Evolutionary conservation across 2,113 vertebrate species (phyloP).

Genomic region (Eudyptes chrysolophus): DNA sequence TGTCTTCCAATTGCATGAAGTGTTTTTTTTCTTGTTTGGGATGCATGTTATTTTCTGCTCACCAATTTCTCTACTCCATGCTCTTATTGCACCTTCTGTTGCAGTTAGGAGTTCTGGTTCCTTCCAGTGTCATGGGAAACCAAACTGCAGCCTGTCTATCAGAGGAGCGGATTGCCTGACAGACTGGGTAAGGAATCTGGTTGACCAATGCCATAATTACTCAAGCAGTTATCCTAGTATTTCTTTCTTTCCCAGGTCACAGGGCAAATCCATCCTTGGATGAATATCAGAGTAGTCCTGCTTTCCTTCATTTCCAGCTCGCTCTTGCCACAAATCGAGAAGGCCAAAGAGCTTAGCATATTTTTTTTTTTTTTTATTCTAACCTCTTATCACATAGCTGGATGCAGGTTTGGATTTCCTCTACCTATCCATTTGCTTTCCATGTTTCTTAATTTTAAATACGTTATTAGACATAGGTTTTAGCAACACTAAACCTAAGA

Average conservation of each 20-base stretch:
- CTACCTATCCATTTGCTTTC: neutral
- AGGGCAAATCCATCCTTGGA: neutral
- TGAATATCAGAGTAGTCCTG: neutral
- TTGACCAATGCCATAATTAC: too few species aligned
- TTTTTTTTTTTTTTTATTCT: neutral
- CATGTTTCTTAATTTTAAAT: neutral
- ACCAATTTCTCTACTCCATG: rapidly evolving
- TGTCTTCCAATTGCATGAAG: neutral
- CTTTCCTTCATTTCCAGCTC: neutral
- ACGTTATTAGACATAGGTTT: neutral
- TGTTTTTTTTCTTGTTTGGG: neutral
- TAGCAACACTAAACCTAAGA: neutral
- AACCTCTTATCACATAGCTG: neutral
- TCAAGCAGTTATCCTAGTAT: neutral
- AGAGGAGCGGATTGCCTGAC: rapidly evolving
- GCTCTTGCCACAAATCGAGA: neutral
- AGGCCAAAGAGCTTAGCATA: neutral
- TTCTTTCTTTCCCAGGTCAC: neutral
- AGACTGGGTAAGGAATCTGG: neutral
- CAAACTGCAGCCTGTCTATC: neutral
- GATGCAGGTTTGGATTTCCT: neutral
- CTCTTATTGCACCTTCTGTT: neutral
- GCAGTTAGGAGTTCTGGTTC: neutral
- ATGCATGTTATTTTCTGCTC: neutral
- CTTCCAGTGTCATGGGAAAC: neutral